These are phyloP conservation scores for Ophiodon elongatus DNA, from an alignment of 2,113 vertebrate genomes.

Conservation along the genomic window DNA sequence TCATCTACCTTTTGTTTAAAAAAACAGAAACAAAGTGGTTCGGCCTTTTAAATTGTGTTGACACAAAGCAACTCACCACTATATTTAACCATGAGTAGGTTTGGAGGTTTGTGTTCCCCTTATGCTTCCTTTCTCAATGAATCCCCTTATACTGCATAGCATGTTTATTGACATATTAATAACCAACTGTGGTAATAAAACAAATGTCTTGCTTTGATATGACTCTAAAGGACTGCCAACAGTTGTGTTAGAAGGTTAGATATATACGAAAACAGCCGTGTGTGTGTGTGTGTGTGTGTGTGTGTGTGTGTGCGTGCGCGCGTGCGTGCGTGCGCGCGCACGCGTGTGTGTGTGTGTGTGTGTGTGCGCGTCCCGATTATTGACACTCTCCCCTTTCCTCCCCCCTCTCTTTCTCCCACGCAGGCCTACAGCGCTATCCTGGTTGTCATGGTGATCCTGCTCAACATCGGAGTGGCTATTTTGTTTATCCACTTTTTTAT, in stretches of 20 bases:
- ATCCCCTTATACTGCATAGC: not conserved
- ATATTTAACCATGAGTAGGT: not conserved
- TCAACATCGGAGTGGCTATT: slow-evolving; percentile 99
- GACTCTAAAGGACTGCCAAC: not conserved
- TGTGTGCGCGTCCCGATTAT: slow-evolving; percentile 45
- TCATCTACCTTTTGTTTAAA: not conserved
- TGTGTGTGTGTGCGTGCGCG: not conserved
- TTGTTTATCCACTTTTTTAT: slow-evolving; percentile 99
- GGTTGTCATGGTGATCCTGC: slow-evolving; percentile 99
- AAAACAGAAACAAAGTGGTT: not conserved
- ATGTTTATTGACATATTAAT: not conserved
- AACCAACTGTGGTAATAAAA: not conserved
- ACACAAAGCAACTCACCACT: not conserved
- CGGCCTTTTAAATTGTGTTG: not conserved
- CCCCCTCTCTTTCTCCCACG: slow-evolving; percentile 78
- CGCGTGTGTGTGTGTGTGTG: not conserved
- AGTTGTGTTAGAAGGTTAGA: slow-evolving; percentile 1
- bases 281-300: not conserved
- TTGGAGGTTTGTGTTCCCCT: not conserved
- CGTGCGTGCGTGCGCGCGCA: slow-evolving; percentile 21
- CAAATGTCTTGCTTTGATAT: not conserved
- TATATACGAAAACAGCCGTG: slow-evolving; percentile 27
- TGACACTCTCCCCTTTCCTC: slow-evolving; percentile 62
- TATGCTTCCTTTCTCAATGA: too few species aligned
- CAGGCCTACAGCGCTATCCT: slow-evolving; percentile 97